A percentile compares a stretch with the other conserved stretches of the same genome.
These are phyloP conservation scores for mouse (Mus musculus) DNA, from an alignment of 2,113 vertebrate species.

Conservation along the genomic window GRCm39 chr17:3454001-3454500, in stretches of 20 bases:
- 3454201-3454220: background rate
- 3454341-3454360: background rate
- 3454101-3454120: background rate
- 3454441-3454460: background rate
- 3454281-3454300: background rate
- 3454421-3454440: background rate
- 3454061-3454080: background rate
- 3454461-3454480: background rate
- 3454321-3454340: background rate
- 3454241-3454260: too few relatives aligned
- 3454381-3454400: background rate
- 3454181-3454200: background rate
- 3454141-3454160: background rate
- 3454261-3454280: too few relatives aligned
- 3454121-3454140: background rate
- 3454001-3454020: too few relatives aligned
- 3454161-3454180: background rate
- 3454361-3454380: background rate
- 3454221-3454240: too few relatives aligned
- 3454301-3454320: background rate
- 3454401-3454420: background rate
- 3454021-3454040: background rate
- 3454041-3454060: background rate
- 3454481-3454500: fast-evolving
- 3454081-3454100: background rate